Evolutionary conservation across 2,888 invertebrate species (phyloP).

Genomic region (Margaritifera margaritifera): DNA sequence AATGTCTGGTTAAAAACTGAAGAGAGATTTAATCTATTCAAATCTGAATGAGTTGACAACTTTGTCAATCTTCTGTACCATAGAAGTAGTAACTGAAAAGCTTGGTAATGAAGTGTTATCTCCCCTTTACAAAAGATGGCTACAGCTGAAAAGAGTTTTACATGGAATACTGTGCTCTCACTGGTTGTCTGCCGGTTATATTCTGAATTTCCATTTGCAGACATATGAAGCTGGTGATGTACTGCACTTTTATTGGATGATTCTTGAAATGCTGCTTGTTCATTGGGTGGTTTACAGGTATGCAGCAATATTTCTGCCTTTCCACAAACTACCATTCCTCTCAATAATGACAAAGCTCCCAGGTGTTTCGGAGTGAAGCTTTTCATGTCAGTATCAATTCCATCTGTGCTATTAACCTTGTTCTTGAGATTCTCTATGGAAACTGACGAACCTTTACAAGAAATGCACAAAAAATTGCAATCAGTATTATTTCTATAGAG

Average conservation of each 20-base stretch:
- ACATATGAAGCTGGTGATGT: too few species aligned
- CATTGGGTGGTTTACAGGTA: too few species aligned
- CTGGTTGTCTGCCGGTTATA: background rate
- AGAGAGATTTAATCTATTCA: conserved; percentile 4
- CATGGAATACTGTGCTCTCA: conserved; percentile 14
- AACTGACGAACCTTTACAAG: too few species aligned
- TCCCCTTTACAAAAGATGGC: conserved; percentile 36
- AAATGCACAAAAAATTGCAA: too few species aligned
- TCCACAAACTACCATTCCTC: conserved; percentile 40
- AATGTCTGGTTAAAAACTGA: conserved; percentile 39
- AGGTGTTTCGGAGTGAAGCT: background rate
- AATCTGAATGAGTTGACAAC: conserved; percentile 16
- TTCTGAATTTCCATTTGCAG: too few species aligned
- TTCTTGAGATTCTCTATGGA: background rate
- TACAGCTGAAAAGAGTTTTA: conserved; percentile 30
- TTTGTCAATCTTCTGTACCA: conserved; percentile 41
- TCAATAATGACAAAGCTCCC: conserved; percentile 23
- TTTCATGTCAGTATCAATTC: background rate
- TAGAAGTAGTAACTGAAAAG: conserved; percentile 37
- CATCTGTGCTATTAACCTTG: background rate
- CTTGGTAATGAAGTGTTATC: conserved; percentile 44
- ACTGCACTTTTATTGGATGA: too few species aligned
- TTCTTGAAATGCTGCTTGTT: too few species aligned
- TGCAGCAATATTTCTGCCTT: background rate
- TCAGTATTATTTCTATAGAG: too few species aligned